These are phyloP conservation scores for Sorex fumeus DNA, from an alignment of 2,113 vertebrate species.

Conservation along the genomic window DNA sequence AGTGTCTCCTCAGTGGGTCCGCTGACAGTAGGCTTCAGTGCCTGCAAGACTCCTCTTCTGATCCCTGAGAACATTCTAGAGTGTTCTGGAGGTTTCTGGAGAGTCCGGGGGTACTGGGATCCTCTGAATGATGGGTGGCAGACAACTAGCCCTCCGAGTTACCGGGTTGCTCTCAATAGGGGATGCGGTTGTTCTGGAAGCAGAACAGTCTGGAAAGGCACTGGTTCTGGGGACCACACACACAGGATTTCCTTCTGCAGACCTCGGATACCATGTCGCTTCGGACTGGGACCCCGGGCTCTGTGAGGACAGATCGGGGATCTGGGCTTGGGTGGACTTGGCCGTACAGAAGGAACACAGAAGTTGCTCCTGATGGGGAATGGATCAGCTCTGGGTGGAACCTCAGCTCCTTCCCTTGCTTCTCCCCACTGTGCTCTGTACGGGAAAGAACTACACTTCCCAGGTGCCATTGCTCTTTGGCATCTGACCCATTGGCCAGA, in stretches of 20 bases:
- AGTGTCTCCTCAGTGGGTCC: background rate
- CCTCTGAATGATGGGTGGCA: background rate
- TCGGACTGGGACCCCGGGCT: background rate
- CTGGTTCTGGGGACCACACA: background rate
- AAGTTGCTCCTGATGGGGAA: background rate
- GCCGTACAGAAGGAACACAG: background rate
- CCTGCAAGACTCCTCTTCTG: background rate
- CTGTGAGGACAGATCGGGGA: background rate
- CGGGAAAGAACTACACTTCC: background rate
- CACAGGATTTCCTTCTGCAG: background rate
- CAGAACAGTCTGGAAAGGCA: fast-evolving
- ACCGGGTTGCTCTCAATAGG: background rate
- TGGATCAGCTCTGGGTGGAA: background rate
- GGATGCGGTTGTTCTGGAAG: background rate
- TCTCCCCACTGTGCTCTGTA: background rate
- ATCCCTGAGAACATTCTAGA: background rate
- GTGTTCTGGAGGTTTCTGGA: constrained; percentile 1
- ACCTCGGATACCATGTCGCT: background rate
- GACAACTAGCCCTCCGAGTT: background rate
- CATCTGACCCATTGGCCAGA: background rate
- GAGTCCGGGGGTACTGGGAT: background rate
- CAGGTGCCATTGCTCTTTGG: background rate
- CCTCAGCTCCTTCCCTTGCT: background rate
- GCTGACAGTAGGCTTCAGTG: background rate
- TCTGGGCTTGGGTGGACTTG: background rate